Conservation (phyloP, 2,113 vertebrate genomes). For the Passer montanus region DNA sequence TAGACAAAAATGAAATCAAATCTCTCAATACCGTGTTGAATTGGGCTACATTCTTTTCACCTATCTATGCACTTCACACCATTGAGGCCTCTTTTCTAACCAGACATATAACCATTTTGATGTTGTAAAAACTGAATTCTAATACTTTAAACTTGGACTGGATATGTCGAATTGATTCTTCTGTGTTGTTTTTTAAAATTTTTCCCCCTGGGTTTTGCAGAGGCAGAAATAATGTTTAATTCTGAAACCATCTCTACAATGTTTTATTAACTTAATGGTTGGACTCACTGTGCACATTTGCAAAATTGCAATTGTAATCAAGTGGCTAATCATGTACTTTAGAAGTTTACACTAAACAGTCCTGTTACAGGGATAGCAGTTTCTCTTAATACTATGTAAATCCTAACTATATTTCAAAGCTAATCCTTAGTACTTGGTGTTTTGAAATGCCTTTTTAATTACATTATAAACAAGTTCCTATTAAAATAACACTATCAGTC, state of each 20-base stretch:
- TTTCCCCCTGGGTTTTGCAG: background rate
- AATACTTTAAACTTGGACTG: background rate
- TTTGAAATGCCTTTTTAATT: background rate
- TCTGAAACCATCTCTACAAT: background rate
- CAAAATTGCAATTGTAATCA: background rate
- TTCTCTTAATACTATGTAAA: background rate
- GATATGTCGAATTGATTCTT: accelerated
- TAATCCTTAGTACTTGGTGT: background rate
- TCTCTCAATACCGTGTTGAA: background rate
- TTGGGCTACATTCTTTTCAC: background rate
- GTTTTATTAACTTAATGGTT: background rate
- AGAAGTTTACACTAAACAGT: background rate
- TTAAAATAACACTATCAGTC: background rate
- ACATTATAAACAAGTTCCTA: background rate
- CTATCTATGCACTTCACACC: background rate
- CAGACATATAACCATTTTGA: background rate
- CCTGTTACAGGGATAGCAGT: background rate
- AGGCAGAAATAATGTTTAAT: background rate
- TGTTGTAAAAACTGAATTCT: background rate
- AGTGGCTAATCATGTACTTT: background rate
- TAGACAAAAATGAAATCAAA: background rate
- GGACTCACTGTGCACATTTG: background rate
- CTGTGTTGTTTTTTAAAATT: background rate
- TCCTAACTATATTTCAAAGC: background rate
- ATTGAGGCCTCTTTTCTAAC: background rate